Conservation (phyloP, 2,113 vertebrate genomes). For the Rafetus swinhoei region DNA sequence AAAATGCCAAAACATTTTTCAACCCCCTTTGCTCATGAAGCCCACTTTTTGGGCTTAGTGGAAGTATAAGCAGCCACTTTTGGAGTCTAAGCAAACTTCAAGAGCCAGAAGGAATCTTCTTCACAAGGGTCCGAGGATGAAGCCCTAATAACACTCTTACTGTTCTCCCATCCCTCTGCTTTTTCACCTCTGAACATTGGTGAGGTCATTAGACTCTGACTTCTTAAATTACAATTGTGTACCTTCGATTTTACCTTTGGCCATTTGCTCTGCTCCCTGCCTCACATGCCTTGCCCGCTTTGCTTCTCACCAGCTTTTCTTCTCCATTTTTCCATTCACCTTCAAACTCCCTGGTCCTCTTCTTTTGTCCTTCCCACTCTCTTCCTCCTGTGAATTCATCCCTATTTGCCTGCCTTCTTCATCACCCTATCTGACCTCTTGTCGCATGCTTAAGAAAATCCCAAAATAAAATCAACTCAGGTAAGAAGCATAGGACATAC, state of each 20-base stretch:
- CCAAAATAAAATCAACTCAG: not conserved
- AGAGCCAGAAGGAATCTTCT: not conserved
- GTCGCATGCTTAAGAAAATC: not conserved
- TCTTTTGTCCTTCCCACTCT: not conserved
- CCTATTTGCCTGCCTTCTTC: not conserved
- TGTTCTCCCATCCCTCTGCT: not conserved
- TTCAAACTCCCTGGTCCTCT: not conserved
- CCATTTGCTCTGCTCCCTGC: not conserved
- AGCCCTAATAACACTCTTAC: rapidly evolving
- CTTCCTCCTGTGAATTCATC: not conserved
- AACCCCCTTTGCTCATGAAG: not conserved
- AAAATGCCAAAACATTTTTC: not conserved
- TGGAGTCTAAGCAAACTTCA: not conserved
- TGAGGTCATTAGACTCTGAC: not conserved
- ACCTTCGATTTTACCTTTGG: rapidly evolving
- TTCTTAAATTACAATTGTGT: not conserved
- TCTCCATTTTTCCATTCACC: rapidly evolving
- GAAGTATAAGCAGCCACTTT: not conserved
- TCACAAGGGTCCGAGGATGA: not conserved
- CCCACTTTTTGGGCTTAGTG: not conserved
- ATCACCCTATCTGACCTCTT: not conserved
- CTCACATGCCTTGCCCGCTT: not conserved
- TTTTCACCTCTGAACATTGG: not conserved
- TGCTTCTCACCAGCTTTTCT: not conserved
- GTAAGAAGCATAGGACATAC: not conserved